Base-by-base conservation (phyloP, 2,888 invertebrate genomes). In the Drosophila kanekoi region DNA sequence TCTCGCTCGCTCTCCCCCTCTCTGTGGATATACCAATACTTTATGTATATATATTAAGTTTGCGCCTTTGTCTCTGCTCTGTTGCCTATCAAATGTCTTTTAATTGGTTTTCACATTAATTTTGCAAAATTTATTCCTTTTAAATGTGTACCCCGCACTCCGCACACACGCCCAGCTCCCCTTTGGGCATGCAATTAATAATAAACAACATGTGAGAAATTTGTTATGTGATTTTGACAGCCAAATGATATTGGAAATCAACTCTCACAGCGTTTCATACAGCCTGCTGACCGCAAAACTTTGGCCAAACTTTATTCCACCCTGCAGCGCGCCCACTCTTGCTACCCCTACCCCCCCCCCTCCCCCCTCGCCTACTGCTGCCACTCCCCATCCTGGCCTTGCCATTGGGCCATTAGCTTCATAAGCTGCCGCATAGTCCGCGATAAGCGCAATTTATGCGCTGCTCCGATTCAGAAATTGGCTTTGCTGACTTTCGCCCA, bases 21-120 rank as follows among this genome's bases (percentile, higher is more conserved):
- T 23, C 23, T 1, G 28, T 28, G 28, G 28, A 28, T 8, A 28
- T 28, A 28, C 8, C 28, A 28, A 28, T 8, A 8, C 2, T 1
- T 23, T 28, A 28, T 41, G 5, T 13, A 28, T 6, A 14, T 11
- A 18, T 32, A 16, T 14, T 14, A 47, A 16, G 20, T 48, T n/a
- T 35, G 9, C 2, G 49, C 14, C 14, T 48, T 5, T 54, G 16
- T 32, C 8, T 49, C 13, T 54, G 20, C 40, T 35, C 20, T 37
- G 58, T 67, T 65, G 53, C 33, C 44, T 65, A 56, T 72, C 75
- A 56, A 58, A 72, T 75, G 66, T 67, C 69, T 66, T 76, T 84
- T 78, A 83, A 83, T 83, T 83, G 81, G 85, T 83, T 83, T 83
- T 84, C 78, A 63, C 77, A 83, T 83, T 87, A 87, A 83, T 84